These are phyloP conservation scores for Gallinago media DNA, from an alignment of 2,113 vertebrate genomes.

Conservation along the genomic window DNA sequence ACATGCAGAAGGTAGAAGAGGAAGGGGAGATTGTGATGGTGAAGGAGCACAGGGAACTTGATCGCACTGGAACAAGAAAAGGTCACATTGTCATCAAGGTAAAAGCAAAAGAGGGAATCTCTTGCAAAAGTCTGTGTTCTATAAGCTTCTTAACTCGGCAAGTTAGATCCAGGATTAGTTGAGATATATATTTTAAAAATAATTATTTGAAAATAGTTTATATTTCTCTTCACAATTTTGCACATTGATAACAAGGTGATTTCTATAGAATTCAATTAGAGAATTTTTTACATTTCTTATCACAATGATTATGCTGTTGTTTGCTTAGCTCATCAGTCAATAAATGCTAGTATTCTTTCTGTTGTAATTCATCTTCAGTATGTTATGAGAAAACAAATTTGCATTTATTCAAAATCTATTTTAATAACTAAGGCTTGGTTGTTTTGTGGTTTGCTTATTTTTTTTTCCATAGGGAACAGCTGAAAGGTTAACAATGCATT, in stretches of 20 bases:
- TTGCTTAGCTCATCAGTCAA: not conserved
- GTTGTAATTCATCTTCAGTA: not conserved
- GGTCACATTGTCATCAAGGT: slow-evolving; percentile 99
- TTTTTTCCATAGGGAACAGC: slow-evolving; percentile 86
- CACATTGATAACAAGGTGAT: not conserved
- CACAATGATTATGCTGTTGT: not conserved
- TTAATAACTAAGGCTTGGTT: not conserved
- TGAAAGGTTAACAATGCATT: slow-evolving; percentile 97
- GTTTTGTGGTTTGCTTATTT: not conserved
- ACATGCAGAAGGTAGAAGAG: slow-evolving; percentile 99
- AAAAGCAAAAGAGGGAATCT: not conserved
- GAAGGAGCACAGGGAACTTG: slow-evolving; percentile 96
- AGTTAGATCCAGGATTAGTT: not conserved
- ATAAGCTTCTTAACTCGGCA: not conserved
- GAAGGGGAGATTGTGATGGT: slow-evolving; percentile 99
- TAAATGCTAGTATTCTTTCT: not conserved
- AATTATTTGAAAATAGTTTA: not conserved
- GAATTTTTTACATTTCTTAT: not conserved
- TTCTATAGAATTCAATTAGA: not conserved
- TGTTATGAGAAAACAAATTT: not conserved
- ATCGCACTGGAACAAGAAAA: slow-evolving; percentile 97
- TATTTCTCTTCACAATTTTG: not conserved
- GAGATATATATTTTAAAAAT: not conserved
- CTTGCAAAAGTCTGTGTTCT: not conserved
- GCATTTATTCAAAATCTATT: not conserved